Evolutionary conservation across 37 sponge, comb jelly and placozoan genomes (phyloP), one percentile per base, ranked within the genome.

Genomic region (Hormiphora californensis): DNA sequence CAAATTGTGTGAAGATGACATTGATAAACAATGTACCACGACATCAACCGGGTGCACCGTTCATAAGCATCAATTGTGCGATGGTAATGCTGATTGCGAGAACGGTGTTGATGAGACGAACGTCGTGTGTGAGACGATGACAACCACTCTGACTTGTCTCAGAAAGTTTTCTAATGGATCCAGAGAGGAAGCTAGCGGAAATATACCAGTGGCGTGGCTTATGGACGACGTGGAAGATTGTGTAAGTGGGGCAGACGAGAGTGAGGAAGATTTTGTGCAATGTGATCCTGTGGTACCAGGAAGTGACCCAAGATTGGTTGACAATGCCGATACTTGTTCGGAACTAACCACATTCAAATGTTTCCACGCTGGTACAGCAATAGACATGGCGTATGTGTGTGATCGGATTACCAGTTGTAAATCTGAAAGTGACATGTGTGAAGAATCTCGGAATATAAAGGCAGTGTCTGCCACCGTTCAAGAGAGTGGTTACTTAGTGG

Each of bases 41-140:
- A 23, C 61, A 28, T 23, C n/a, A 57, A 28, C 61, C 7, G 27
- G 27, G 3, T 57, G 61, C 23, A 15, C 23, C 7, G 27, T 57
- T 12, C 61, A 57, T 12, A 57, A 57, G 61, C 61, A 57, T 57
- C 61, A 57, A 57, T 28, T 28, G n/a, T 57, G 61, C n/a, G 61
- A 57, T 30, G 61, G 23, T 15, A 15, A 28, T 30, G 61, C 7
- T 12, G 61, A 57, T 12, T 57, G 61, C n/a, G 27, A 5, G 4
- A 30, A 30, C 5, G 27, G 61, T 30, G 61, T 30, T 4, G 61
- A 57, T 57, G 61, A 57, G 27, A 57, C n/a, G 17, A 57, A 30
- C 30, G 27, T 57, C 30, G 30, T 57, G 5, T 57, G 61, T 12
- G n/a, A 57, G 61, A 57, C n/a, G 61, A 57, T 57, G 61, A 57